Evolutionary conservation across 2,113 vertebrate genomes (phyloP).

Genomic region (Aptenodytes forsteri): DNA sequence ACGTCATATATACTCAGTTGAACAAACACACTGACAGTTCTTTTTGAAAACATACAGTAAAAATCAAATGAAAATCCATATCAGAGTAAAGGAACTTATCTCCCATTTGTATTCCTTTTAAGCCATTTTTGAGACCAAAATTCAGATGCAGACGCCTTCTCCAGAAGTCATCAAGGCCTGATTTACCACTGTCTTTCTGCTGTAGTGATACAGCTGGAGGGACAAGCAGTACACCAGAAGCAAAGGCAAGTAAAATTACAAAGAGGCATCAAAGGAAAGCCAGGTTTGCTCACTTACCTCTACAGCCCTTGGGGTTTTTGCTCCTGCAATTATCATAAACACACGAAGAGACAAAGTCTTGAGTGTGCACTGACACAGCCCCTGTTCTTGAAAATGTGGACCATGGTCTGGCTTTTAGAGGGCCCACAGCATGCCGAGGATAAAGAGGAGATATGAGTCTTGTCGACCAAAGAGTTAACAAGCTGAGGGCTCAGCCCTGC

Average conservation of each 20-base stretch:
- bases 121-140: not conserved
- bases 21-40: slow-evolving; percentile 49
- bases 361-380: not conserved
- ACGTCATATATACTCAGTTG: slow-evolving; percentile 54
- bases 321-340: not conserved
- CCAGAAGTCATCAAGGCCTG: not conserved
- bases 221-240: not conserved
- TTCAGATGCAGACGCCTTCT: not conserved
- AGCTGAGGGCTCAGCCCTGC: not conserved
- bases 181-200: not conserved
- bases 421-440: not conserved
- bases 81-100: not conserved
- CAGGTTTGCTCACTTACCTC: not conserved
- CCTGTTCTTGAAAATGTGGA: not conserved
- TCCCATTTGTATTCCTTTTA: slow-evolving; percentile 25
- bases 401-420: not conserved
- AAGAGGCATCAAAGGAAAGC: not conserved
- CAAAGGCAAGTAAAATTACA: not conserved
- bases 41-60: slow-evolving; percentile 16
- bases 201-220: not conserved
- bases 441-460: not conserved
- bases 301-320: not conserved
- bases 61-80: not conserved
- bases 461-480: not conserved
- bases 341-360: not conserved